These are phyloP conservation scores for Alfaro cultratus DNA, from an alignment of 2,797 vertebrate genomes.

Conservation along the genomic window DNA sequence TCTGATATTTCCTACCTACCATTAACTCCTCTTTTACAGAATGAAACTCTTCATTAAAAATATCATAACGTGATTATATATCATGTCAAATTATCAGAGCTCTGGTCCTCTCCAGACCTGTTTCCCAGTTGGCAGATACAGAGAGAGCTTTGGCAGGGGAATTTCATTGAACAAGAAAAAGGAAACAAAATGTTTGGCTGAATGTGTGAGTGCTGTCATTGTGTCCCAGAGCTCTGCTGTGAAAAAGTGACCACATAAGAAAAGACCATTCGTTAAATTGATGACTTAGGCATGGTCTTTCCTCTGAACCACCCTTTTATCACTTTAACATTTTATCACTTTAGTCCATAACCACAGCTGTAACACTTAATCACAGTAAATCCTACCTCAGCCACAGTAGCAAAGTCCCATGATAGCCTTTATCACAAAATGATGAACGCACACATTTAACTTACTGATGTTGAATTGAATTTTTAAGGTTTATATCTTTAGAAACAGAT, in stretches of 20 bases:
- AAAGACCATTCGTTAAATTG: conserved; percentile 52
- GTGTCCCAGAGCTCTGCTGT: conserved; percentile 24
- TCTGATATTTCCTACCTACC: conserved; percentile 51
- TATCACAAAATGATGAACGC: background rate
- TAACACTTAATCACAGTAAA: conserved; percentile 11
- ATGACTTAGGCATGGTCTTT: conserved; percentile 21
- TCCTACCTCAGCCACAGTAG: background rate
- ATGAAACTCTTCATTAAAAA: conserved; percentile 66
- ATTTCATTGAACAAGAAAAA: conserved; percentile 22
- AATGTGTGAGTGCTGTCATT: conserved; percentile 33
- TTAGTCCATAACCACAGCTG: conserved; percentile 19
- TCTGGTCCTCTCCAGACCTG: conserved; percentile 28
- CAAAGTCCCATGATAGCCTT: background rate
- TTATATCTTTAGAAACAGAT: background rate
- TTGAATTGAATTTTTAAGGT: background rate
- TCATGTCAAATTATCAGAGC: conserved; percentile 48
- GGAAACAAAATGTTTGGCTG: conserved; percentile 21
- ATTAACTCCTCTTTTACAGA: conserved; percentile 66
- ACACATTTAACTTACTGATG: background rate
- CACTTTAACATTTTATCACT: conserved; percentile 27
- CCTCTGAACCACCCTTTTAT: conserved; percentile 24
- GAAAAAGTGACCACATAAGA: conserved; percentile 40
- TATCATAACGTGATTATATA: conserved; percentile 55
- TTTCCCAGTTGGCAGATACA: conserved; percentile 33
- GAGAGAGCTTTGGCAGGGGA: conserved; percentile 35